Evolutionary conservation across 2,797 vertebrate genomes (phyloP).

Genomic region (Hozukius guyotensis): DNA sequence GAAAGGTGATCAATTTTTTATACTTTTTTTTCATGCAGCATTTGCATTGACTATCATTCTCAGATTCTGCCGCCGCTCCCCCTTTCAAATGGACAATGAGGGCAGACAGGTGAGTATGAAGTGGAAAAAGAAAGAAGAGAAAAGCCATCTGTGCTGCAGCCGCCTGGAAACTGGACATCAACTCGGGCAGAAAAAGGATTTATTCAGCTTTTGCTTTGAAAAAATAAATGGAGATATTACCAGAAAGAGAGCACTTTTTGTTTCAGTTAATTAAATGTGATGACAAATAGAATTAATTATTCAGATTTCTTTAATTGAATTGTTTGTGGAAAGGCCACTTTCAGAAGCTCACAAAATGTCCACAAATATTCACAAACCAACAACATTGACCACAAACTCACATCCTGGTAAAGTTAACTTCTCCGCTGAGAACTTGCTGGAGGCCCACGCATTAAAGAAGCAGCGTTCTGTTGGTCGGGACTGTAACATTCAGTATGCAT

Average conservation of each 20-base stretch:
- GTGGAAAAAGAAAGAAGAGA: conserved; percentile 44
- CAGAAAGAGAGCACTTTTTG: background rate
- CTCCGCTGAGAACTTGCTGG: conserved; percentile 8
- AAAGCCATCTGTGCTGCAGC: conserved; percentile 39
- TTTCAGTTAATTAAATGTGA: background rate
- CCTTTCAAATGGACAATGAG: conserved; percentile 75
- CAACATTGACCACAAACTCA: conserved; percentile 9
- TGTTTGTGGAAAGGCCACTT: background rate
- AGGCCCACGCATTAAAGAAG: conserved; percentile 28
- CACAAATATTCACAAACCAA: conserved; percentile 21
- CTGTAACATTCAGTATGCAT: conserved; percentile 45
- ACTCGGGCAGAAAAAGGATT: conserved; percentile 11
- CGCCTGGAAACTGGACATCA: conserved; percentile 26
- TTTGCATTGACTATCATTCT: conserved; percentile 80
- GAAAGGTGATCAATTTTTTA: conserved; percentile 85
- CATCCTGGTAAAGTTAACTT: conserved; percentile 34
- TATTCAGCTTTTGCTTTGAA: background rate
- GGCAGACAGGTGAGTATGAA: conserved; percentile 59
- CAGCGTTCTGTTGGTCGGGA: conserved; percentile 1
- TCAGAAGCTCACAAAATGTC: background rate
- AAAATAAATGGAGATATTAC: conserved; percentile 1
- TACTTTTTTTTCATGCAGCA: conserved; percentile 65
- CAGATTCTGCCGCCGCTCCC: conserved; percentile 42
- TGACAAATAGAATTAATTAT: background rate
- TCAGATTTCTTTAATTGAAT: conserved; percentile 18